Conservation (phyloP, 2,797 vertebrate genomes). For the Alauda arvensis region DNA sequence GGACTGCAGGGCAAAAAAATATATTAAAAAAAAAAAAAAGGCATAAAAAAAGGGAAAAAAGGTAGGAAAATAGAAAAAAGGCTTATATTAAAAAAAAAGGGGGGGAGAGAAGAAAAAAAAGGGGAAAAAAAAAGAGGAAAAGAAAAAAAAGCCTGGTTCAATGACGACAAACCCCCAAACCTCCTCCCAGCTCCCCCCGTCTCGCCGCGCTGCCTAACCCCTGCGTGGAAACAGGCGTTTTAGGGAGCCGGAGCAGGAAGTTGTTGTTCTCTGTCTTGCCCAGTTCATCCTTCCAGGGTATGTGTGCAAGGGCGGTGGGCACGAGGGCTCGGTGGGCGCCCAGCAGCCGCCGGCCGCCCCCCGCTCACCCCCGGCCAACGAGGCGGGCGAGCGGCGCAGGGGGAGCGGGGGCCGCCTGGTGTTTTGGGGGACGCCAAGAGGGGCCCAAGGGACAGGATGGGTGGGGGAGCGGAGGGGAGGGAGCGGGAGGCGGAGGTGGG, state of each 20-base stretch:
- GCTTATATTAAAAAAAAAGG: not conserved
- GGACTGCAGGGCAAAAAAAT: slow-evolving; percentile 24
- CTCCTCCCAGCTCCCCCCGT: slow-evolving; percentile 59
- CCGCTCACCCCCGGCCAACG: not conserved
- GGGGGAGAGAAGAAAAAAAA: not conserved
- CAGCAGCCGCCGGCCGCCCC: not conserved
- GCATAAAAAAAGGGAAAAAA: not conserved
- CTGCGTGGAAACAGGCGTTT: slow-evolving; percentile 59
- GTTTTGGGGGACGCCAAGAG: slow-evolving; percentile 17
- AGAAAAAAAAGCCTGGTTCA: slow-evolving; percentile 21
- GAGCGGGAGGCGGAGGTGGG: slow-evolving; percentile 47
- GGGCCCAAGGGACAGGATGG: slow-evolving; percentile 55
- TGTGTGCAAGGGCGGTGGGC: slow-evolving; percentile 16
- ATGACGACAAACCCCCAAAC: slow-evolving; percentile 58
- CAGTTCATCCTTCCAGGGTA: slow-evolving; percentile 56
- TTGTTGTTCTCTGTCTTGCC: slow-evolving; percentile 56
- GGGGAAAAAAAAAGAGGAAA: not conserved
- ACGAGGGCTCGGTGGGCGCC: not conserved
- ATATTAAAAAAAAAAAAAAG: not conserved
- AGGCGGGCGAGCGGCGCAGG: not conserved
- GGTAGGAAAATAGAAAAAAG: not conserved
- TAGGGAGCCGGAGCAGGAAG: slow-evolving; percentile 64
- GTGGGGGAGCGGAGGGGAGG: slow-evolving; percentile 54
- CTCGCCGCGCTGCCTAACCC: slow-evolving; percentile 48
- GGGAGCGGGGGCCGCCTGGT: not conserved